Evolutionary conservation across 2,888 invertebrate genomes (phyloP), one percentile per base, ranked within the genome.

Genomic region (Magallana nippona): DNA sequence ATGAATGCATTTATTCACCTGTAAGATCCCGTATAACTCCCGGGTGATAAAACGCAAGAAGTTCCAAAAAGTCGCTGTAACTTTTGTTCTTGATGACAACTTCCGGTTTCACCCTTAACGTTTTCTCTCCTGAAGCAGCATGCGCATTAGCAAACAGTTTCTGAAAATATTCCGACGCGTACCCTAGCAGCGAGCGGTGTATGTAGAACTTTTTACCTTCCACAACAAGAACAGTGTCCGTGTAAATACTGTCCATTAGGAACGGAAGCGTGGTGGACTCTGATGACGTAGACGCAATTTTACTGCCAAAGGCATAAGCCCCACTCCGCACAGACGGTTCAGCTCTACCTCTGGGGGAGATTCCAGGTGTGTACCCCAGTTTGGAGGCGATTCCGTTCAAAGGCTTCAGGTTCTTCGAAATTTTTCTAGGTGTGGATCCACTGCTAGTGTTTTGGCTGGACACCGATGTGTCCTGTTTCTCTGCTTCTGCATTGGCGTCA

Each of bases 1-100:
- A 11, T 32, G n/a, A n/a, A 11, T 8, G 27, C 62, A 56, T 44
- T 44, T 44, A 0, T 44, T 0, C 79, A 84, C 84, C 84, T 55
- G 81, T 84, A 1, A 84, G 22, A 55, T 85, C 85, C 19, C 79
- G 56, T 62, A 57, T 60, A 15, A 85, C 82, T 5, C 77, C 80
- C 19, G 85, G 85, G 55, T 85, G 85, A 44, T 80, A 27, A 56
- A 85, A 82, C 15, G 85, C 79, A 15, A 85, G 22, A 32, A 85
- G 77, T 55, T 85, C 85, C 15, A 85, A 60, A 27, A 85, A 62
- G 60, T 85, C 85, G 15, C 57, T 55, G 55, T 62, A 82, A 55
- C 57, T 44, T 11, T 85, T 83, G n/a, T 83, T 83, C 15, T 55
- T 81, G 11, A 85, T 83, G 44, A 79, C n/a, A 10, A 85, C 57